A percentile compares a stretch with the other conserved stretches of the same genome.
These are phyloP conservation scores for Antennarius striatus DNA, from an alignment of 2,113 vertebrate genomes.

Conservation along the genomic window DNA sequence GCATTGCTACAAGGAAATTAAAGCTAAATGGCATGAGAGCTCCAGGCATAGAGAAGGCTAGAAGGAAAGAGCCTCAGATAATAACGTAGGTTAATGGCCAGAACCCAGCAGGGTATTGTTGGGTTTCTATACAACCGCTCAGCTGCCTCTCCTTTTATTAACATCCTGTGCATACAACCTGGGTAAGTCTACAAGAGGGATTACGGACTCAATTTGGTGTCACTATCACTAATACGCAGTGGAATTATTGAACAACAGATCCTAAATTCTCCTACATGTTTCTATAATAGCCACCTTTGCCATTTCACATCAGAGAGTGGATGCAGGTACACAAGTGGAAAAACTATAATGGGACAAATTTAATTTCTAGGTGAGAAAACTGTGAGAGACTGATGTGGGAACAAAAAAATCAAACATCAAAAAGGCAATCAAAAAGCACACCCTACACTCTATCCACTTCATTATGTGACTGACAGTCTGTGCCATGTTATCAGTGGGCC, in stretches of 20 bases:
- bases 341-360: conserved; percentile 22
- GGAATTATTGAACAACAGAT: conserved; percentile 31
- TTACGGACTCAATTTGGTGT: conserved; percentile 35
- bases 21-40: conserved; percentile 43
- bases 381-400: conserved; percentile 19
- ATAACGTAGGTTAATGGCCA: conserved; percentile 57
- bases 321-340: conserved; percentile 20
- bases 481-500: conserved; percentile 58
- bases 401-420: conserved; percentile 35
- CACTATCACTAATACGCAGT: conserved; percentile 9
- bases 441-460: conserved; percentile 45
- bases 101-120: conserved; percentile 42
- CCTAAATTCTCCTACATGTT: conserved; percentile 13
- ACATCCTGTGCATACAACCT: conserved; percentile 34
- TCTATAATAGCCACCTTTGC: conserved; percentile 15
- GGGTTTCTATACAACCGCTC: conserved; percentile 16
- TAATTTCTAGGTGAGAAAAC: conserved; percentile 12
- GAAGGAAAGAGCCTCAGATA: conserved; percentile 50
- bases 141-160: conserved; percentile 56
- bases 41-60: conserved; percentile 25
- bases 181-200: conserved; percentile 36
- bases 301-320: conserved; percentile 20
- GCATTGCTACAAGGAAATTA: conserved; percentile 41
- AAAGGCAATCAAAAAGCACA: conserved; percentile 44
- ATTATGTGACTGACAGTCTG: conserved; percentile 41